Percentiles rank a stretch among this genome's conserved stretches.
Evolutionary conservation across 1,140 invertebrate genomes (phyloP).

Genomic region (Eueides isabella): DNA sequence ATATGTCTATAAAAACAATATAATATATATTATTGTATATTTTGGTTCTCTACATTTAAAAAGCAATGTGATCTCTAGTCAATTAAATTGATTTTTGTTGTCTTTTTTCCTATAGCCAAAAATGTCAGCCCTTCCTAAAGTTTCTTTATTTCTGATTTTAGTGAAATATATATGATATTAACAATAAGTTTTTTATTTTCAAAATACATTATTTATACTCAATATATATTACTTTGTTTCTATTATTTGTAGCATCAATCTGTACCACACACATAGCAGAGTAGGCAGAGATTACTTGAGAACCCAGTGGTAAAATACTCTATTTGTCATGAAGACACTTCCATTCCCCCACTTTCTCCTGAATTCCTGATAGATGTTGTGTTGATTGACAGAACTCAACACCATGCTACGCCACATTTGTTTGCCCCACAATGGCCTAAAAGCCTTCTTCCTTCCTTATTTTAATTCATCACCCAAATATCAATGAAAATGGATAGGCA

Average conservation of each 20-base stretch:
- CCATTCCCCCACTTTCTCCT: too few species aligned
- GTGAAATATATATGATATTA: slow-evolving; percentile 36
- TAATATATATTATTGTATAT: slow-evolving; percentile 13
- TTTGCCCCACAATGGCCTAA: not conserved
- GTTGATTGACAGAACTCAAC: too few species aligned
- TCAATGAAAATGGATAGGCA: not conserved
- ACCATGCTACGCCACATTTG: not conserved
- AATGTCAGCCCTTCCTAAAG: not conserved
- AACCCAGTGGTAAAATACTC: too few species aligned
- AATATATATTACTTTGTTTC: too few species aligned
- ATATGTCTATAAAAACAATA: slow-evolving; percentile 18
- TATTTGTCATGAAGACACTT: too few species aligned
- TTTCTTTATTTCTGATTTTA: not conserved
- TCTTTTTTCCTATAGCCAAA: not conserved
- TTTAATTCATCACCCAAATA: too few species aligned
- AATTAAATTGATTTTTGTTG: slow-evolving; percentile 27
- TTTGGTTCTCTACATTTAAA: slow-evolving; percentile 5
- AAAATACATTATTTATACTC: not conserved
- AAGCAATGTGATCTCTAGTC: slow-evolving; percentile 39
- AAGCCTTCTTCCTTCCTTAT: too few species aligned
- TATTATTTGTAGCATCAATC: too few species aligned
- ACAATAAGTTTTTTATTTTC: not conserved
- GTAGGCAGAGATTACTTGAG: too few species aligned
- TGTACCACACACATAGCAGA: too few species aligned
- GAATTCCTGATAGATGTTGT: too few species aligned